Evolutionary conservation across 2,113 vertebrate species (phyloP), one percentile per base, ranked within the genome.

Genomic region (Pyxicephalus adspersus): DNA sequence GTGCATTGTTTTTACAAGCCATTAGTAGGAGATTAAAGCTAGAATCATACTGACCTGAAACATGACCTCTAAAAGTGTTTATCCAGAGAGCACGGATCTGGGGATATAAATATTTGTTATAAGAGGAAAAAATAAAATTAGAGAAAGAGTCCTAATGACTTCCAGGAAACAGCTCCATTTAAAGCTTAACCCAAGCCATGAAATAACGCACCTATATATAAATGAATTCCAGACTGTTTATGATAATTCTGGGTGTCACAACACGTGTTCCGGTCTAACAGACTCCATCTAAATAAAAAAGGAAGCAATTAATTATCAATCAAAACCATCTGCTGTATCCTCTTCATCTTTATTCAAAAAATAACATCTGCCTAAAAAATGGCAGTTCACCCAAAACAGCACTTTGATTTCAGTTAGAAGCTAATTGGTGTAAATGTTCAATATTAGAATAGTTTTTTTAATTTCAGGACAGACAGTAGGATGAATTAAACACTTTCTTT

Each of bases 111-210:
- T 78, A 78, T 78, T 78, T 78, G 64, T 57, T 57, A 20, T 54
- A 67, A 78, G 60, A 77, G 64, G 76, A 67, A 78, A 78, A 78
- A 77, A 77, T 77, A 77, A 77, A 66, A 77, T 66, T 66, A 55
- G 52, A 77, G 63, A 66, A 51, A 66, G 60, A 26, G 76, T 22
- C 19, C 66, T 78, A 78, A 78, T 67, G 76, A 78, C 76, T 54
- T 78, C 76, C 76, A 78, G 64, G 29, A 78, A 78, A 34, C 58
- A 51, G 67, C 25, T 52, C 76, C 60, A 64, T 77, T 77, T 77
- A 55, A 28, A 77, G 60, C 50, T 31, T 55, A 55, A 29, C 68
- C 6, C 11, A 11, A 50, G 50, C 31, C 70, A 57, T 22, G 55
- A 74, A 66, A 67, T 22, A 57, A 25, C 64, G 29, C 54, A 60